phyloP scores from a whole-genome alignment of 2,888 invertebrate genomes.

The Nomada goodeniana region DNA sequence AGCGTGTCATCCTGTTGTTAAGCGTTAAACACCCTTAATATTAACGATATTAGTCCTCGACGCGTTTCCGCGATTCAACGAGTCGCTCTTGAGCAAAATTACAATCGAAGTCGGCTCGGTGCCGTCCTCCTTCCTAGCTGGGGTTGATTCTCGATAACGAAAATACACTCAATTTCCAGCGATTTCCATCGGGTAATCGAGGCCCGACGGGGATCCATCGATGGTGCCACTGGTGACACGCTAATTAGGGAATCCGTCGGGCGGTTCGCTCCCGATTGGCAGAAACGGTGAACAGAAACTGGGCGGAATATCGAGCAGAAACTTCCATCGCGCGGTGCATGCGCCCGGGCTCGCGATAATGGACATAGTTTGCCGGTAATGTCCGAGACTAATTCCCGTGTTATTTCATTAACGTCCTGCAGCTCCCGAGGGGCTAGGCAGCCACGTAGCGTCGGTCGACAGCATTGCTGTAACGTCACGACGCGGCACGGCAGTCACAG shows the following conservation, averaged over 20 bases:
- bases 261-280: slow-evolving; percentile 17
- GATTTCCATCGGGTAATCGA: slow-evolving; percentile 30
- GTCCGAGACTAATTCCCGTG: slow-evolving; percentile 85
- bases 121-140: no score
- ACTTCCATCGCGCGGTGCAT: slow-evolving; percentile 53
- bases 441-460: slow-evolving; percentile 65
- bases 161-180: slow-evolving; percentile 47
- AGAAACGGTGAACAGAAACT: slow-evolving; percentile 39
- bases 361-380: slow-evolving; percentile 84
- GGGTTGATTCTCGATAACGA: slow-evolving; percentile 17
- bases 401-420: slow-evolving; percentile 84
- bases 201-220: background rate
- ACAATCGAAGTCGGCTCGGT: no score
- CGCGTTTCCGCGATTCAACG: no score
- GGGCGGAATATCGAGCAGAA: slow-evolving; percentile 45
- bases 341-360: slow-evolving; percentile 78
- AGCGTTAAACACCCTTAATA: background rate
- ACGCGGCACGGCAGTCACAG: slow-evolving; percentile 35
- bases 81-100: no score
- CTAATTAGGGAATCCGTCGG: slow-evolving; percentile 14
- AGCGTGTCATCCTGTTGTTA: background rate
- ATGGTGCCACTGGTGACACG: background rate
- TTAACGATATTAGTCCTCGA: no score
- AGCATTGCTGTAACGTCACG: slow-evolving; percentile 57
- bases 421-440: slow-evolving; percentile 78